Conservation (phyloP, 2,797 vertebrate genomes). For the Channallabes apus region DNA sequence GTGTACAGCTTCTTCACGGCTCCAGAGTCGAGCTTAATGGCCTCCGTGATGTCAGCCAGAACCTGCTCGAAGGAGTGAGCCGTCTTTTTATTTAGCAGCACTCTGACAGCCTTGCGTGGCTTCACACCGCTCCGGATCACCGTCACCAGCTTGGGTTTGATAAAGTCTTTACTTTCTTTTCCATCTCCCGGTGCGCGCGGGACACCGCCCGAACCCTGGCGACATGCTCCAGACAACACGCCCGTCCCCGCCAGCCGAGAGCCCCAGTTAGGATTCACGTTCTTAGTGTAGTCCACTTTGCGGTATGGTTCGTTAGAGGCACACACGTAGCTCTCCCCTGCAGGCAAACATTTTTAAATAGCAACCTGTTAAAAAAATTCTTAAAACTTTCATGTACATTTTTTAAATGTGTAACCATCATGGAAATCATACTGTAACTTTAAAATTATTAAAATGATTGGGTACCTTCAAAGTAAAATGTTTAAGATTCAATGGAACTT, state of each 20-base stretch:
- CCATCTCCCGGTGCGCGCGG: constrained; percentile 61
- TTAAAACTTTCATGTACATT: not conserved
- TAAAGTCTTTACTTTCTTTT: constrained; percentile 90
- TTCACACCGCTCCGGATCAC: constrained; percentile 96
- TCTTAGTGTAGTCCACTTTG: constrained; percentile 95
- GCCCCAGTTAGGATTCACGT: constrained; percentile 87
- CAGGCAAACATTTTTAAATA: no score
- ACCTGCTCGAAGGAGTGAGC: constrained; percentile 97
- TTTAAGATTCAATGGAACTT: not conserved
- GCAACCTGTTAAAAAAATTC: not conserved
- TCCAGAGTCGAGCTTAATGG: constrained; percentile 96
- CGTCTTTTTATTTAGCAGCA: constrained; percentile 97
- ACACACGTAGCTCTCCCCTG: constrained; percentile 95
- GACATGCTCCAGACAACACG: constrained; percentile 42
- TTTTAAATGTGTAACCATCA: not conserved
- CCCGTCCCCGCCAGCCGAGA: constrained; percentile 34
- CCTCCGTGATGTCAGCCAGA: constrained; percentile 94
- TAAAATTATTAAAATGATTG: not conserved
- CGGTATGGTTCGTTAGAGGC: constrained; percentile 91
- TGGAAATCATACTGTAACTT: not conserved
- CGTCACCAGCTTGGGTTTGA: constrained; percentile 97
- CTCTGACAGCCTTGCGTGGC: constrained; percentile 91
- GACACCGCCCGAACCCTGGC: constrained; percentile 63
- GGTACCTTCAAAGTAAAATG: not conserved
- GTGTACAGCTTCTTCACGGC: constrained; percentile 94